Percentiles rank a stretch among this genome's conserved stretches.
Evolutionary conservation across 2,113 vertebrate species (phyloP).

Genomic region (Scomber colias): DNA sequence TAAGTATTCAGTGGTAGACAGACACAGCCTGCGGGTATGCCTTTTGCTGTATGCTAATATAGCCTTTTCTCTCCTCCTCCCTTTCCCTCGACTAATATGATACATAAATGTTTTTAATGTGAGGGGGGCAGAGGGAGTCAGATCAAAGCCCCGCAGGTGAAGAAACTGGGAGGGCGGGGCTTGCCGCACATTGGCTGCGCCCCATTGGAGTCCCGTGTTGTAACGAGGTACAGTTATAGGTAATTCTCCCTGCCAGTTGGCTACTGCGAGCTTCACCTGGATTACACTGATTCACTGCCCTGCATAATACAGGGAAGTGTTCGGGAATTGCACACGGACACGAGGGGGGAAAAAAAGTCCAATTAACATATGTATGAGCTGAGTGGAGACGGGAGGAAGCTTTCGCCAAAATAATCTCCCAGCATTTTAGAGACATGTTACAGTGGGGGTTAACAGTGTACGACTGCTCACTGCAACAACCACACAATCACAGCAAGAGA

Average conservation of each 20-base stretch:
- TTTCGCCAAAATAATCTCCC: constrained; percentile 71
- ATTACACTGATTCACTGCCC: constrained; percentile 68
- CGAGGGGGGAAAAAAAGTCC: constrained; percentile 56
- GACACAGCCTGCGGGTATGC: constrained; percentile 78
- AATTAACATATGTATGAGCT: constrained; percentile 83
- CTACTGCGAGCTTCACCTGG: constrained; percentile 70
- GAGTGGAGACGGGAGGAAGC: constrained; percentile 63
- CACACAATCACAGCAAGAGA: constrained; percentile 24
- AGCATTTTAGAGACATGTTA: constrained; percentile 59
- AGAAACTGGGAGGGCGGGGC: constrained; percentile 47
- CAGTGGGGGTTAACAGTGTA: constrained; percentile 56
- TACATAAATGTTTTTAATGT: constrained; percentile 81
- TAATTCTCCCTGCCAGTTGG: constrained; percentile 65
- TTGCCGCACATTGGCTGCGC: constrained; percentile 30
- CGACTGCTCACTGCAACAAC: constrained; percentile 31
- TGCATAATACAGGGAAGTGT: constrained; percentile 67
- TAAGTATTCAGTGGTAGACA: constrained; percentile 81
- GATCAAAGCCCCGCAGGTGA: constrained; percentile 60
- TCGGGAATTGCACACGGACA: constrained; percentile 72
- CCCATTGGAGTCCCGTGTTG: constrained; percentile 51
- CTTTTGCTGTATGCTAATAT: constrained; percentile 81
- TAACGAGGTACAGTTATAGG: constrained; percentile 50
- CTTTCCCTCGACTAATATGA: constrained; percentile 70
- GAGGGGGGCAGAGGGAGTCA: constrained; percentile 42
- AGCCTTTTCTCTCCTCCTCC: constrained; percentile 61